Base-by-base conservation (phyloP, 2,113 vertebrate species). In the Budorcas taxicolor region DNA sequence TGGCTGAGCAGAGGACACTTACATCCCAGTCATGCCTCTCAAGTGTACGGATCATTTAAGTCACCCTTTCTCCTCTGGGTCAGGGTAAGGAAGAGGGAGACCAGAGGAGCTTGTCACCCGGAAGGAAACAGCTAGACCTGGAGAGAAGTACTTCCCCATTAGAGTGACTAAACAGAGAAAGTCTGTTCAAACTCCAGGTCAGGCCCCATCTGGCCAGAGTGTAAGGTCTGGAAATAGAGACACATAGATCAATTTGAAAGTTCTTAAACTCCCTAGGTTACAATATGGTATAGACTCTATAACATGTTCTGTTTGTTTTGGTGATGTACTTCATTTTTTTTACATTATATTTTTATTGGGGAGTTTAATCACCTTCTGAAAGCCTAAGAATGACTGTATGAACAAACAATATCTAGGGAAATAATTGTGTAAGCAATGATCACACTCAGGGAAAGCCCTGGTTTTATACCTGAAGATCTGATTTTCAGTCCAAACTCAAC, bases 1-100 rank as follows among this genome's bases (percentile, higher is more conserved):
- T 29, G 29, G 5, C 52, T 60, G 36, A 6, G 17, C 36, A n/a
- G 36, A 50, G 13, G 12, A 4, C 0, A 1, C 2, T 17, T 29
- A 21, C 11, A 16, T 16, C 33, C n/a, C 11, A 8, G 33, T 33
- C n/a, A n/a, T 21, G 40, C 27, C 8, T 87, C 36, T 55, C 19
- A 64, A 67, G 11, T 50, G 31, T 25, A 3, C 21, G 50, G 21
- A 29, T 16, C 55, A 45, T 15, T 17, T 31, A 84, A n/a, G 27
- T 47, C 47, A 2, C 13, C 31, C 13, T 31, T 88, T 17, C 5
- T 83, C 71, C 29, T 76, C 17, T 29, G n/a, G n/a, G 10, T 50
- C n/a, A 36, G n/a, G 58, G 10, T 31, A 27, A 25, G 6, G 10
- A 88, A 81, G 10, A 76, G 33, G 4, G 3, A 57, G 11, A 8